Conservation (phyloP, 2,888 invertebrate species). For the Schrankia costaestrigalis region DNA sequence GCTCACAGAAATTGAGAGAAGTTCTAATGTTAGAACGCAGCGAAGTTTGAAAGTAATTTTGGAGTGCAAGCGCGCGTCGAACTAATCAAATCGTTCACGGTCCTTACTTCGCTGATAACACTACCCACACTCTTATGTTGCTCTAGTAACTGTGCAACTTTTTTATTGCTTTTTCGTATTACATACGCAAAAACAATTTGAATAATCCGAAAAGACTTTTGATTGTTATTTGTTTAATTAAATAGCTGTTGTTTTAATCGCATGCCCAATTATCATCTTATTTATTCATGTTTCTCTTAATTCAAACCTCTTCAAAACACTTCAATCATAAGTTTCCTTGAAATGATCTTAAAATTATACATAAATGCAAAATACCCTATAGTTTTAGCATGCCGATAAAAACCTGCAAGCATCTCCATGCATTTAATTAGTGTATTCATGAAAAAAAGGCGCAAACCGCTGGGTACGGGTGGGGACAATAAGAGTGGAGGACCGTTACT, state of each 20-base stretch:
- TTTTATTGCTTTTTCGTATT: slow-evolving; percentile 28
- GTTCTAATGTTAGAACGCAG: slow-evolving; percentile 51
- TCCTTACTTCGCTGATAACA: slow-evolving; percentile 70
- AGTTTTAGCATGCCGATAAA: too few species aligned
- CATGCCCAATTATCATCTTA: too few species aligned
- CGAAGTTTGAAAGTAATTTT: slow-evolving; percentile 75
- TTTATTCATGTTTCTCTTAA: too few species aligned
- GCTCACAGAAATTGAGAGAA: slow-evolving; percentile 49
- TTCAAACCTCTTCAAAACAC: too few species aligned
- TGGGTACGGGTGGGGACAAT: slow-evolving; percentile 32
- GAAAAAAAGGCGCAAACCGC: slow-evolving; percentile 35
- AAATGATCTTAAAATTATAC: too few species aligned
- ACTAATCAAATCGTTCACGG: slow-evolving; percentile 78
- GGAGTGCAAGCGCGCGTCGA: slow-evolving; percentile 74
- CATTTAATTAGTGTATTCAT: slow-evolving; percentile 37
- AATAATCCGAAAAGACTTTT: slow-evolving; percentile 10
- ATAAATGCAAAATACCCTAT: too few species aligned
- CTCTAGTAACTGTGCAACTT: slow-evolving; percentile 48
- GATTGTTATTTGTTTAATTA: slow-evolving; percentile 2
- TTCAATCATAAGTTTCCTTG: too few species aligned
- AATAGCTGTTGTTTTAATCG: background rate
- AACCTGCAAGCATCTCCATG: slow-evolving; percentile 14
- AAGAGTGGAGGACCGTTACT: slow-evolving; percentile 37
- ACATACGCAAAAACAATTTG: slow-evolving; percentile 22
- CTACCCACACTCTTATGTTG: slow-evolving; percentile 48